Base-by-base conservation (phyloP, 2,888 invertebrate genomes). In the Fragum sueziense region DNA sequence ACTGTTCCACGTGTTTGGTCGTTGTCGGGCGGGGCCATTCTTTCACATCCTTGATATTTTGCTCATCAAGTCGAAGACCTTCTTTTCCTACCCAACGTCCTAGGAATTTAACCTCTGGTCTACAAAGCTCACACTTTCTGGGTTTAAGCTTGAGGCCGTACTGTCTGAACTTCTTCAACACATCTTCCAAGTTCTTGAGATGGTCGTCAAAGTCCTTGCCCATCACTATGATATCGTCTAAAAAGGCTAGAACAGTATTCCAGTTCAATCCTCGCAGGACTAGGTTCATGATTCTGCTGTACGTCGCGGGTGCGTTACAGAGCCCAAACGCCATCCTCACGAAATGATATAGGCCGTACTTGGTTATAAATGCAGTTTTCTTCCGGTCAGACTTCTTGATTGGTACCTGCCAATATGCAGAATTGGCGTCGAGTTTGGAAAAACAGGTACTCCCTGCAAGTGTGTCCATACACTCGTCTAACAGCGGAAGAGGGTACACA, bases 161-260 rank as follows among this genome's bases (percentile, higher is more conserved):
- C 11, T 71, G 20, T 41, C 72, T 31, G 51, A 81, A 81, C 31
- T 83, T 62, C 14, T 65, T 25, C 11, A 86, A 75, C 2, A 77
- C 85, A 22, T 68, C 47, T 25, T n/a, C 2, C 4, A 86, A 52
- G 29, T 82, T 85, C 0, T 47, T 11, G 7, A 81, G n/a, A 59
- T 84, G 83, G 2, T 77, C 70, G 0, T 74, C 34, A 47, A 84
- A 80, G 34, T 34, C 62, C 9, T 62, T 70, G 20, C 84, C 87
- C 54, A 85, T 65, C 2, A 86, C 85, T 11, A 87, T 51, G 1
- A 83, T 73, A 54, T 88, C 88, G 57, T 86, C 84, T 17, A 86
- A 62, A 33, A 84, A 88, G 1, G 75, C 84, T 1, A 84, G 37
- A 3, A 85, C 78, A 9, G 71, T 76, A 14, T 82, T 74, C 80